Evolutionary conservation across 2,113 vertebrate genomes (phyloP).

Genomic region (Gambusia affinis): DNA sequence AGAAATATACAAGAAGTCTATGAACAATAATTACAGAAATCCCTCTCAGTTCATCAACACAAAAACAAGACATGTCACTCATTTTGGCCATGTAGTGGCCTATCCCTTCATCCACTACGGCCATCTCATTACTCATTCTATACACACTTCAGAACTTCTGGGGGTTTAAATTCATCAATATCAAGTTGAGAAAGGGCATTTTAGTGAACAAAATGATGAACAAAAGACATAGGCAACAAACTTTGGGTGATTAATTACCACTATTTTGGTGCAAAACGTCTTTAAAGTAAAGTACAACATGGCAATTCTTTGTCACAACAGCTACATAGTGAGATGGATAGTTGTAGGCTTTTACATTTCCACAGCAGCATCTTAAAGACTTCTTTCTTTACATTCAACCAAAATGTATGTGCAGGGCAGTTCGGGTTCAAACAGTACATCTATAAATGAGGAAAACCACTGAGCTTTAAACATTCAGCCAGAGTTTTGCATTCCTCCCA

Average conservation of each 20-base stretch:
- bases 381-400: constrained; percentile 77
- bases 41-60: constrained; percentile 39
- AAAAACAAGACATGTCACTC: constrained; percentile 49
- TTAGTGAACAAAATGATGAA: constrained; percentile 48
- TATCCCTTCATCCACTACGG: constrained; percentile 23
- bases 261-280: constrained; percentile 63
- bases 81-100: constrained; percentile 41
- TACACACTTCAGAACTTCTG: constrained; percentile 38
- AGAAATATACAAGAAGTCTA: constrained; percentile 80
- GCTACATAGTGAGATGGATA: constrained; percentile 59
- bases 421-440: constrained; percentile 61
- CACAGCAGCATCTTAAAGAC: constrained; percentile 71
- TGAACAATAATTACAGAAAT: constrained; percentile 78
- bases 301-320: constrained; percentile 45
- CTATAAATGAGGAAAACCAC: constrained; percentile 46
- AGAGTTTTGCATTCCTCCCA: constrained; percentile 33
- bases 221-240: constrained; percentile 53
- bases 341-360: constrained; percentile 51
- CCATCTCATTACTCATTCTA: constrained; percentile 32
- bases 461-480: constrained; percentile 71
- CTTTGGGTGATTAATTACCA: constrained; percentile 51
- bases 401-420: constrained; percentile 52
- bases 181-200: constrained; percentile 31
- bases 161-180: constrained; percentile 21
- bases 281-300: constrained; percentile 59